These are phyloP conservation scores for Sebastes dallii DNA, from an alignment of 2,797 vertebrate genomes.

Conservation along the genomic window DNA sequence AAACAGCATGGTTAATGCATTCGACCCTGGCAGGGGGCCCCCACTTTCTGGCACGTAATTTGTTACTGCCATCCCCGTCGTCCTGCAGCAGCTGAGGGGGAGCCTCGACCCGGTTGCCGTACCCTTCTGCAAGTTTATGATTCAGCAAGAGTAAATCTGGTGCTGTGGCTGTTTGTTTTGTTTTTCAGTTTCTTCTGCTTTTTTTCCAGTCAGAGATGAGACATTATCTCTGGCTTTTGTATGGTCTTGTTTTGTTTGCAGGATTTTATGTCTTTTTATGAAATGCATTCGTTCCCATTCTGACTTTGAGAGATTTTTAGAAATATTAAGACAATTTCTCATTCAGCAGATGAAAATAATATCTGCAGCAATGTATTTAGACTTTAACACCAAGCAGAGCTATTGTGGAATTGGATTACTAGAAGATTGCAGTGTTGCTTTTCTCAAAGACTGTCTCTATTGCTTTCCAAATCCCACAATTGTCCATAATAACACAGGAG, in stretches of 20 bases:
- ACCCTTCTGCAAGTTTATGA: conserved; percentile 20
- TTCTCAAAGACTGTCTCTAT: not conserved
- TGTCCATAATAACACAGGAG: conserved; percentile 24
- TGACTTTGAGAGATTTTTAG: not conserved
- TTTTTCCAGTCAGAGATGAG: not conserved
- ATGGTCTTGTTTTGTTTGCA: not conserved
- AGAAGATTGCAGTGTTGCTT: conserved; percentile 30
- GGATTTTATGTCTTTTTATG: not conserved
- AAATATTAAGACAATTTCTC: conserved; percentile 27
- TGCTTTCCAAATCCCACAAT: conserved; percentile 13
- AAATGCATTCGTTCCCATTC: conserved; percentile 13
- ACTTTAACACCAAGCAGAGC: conserved; percentile 10
- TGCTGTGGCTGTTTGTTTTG: conserved; percentile 13
- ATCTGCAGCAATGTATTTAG: conserved; percentile 19
- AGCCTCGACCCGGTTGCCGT: conserved; percentile 19
- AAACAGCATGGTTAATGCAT: conserved; percentile 68
- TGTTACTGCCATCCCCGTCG: conserved; percentile 32
- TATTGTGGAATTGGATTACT: conserved; percentile 28
- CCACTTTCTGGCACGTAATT: conserved; percentile 53
- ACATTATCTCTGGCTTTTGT: not conserved
- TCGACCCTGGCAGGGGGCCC: conserved; percentile 43
- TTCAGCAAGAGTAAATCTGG: conserved; percentile 28
- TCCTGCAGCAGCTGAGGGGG: conserved; percentile 47
- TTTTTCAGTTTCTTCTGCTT: not conserved
- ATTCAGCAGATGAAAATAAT: not conserved